Evolutionary conservation across 2,113 vertebrate genomes (phyloP).

Genomic region (Coreoperca whiteheadi): DNA sequence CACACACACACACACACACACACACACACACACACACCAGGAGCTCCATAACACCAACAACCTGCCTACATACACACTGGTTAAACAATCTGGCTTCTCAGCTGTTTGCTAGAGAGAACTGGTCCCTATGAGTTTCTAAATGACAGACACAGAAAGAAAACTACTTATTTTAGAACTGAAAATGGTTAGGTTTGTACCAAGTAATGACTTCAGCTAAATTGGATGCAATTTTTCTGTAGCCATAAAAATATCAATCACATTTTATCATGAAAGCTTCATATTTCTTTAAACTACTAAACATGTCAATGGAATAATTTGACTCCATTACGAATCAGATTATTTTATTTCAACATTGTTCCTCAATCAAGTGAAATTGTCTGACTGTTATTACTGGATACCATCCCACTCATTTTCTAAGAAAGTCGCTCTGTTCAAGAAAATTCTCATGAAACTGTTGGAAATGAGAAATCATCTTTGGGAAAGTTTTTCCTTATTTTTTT

Average conservation of each 20-base stretch:
- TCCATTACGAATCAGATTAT: not conserved
- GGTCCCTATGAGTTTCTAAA: not conserved
- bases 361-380: not conserved
- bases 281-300: not conserved
- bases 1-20: conserved; percentile 33
- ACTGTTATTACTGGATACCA: not conserved
- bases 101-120: not conserved
- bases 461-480: conserved; percentile 16
- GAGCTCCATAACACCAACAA: conserved; percentile 17
- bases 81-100: conserved; percentile 24
- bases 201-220: not conserved
- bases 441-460: conserved; percentile 2
- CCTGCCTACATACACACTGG: conserved; percentile 2
- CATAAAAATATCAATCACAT: not conserved
- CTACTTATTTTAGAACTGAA: not conserved
- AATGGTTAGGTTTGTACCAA: not conserved
- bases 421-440: not conserved
- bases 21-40: conserved; percentile 32
- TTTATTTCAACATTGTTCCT: not conserved
- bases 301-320: not conserved
- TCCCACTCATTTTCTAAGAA: not conserved
- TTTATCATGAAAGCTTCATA: not conserved
- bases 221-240: not conserved
- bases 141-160: conserved; percentile 10
- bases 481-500: not conserved